Evolutionary conservation across 2,113 vertebrate genomes (phyloP).

Genomic region (Neolamprologus fasciatus): DNA sequence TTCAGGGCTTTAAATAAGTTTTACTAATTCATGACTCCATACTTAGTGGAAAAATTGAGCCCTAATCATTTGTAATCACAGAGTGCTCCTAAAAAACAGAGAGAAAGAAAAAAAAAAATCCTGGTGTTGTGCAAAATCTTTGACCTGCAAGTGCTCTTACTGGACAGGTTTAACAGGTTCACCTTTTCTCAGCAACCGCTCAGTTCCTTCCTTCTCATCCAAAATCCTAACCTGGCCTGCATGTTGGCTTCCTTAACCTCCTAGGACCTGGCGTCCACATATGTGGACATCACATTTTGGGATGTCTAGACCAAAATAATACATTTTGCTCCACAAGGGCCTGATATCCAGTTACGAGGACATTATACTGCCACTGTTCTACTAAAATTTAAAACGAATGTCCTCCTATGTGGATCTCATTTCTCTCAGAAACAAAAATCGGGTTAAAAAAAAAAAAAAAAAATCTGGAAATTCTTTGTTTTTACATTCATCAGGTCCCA

Average conservation of each 20-base stretch:
- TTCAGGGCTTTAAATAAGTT: neutral
- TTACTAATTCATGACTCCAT: neutral
- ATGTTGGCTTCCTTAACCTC: neutral
- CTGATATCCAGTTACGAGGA: too few relatives aligned
- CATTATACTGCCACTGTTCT: too few relatives aligned
- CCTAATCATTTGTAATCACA: neutral
- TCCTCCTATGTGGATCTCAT: too few relatives aligned
- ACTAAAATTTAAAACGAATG: too few relatives aligned
- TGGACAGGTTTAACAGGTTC: constrained; percentile 13
- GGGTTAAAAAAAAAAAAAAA: too few relatives aligned
- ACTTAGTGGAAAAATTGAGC: neutral
- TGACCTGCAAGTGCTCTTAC: neutral
- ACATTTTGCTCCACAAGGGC: too few relatives aligned
- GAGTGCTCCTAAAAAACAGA: neutral
- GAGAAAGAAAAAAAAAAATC: neutral
- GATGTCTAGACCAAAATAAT: too few relatives aligned
- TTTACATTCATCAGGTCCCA: too few relatives aligned
- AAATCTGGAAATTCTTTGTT: too few relatives aligned
- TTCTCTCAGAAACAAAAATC: too few relatives aligned
- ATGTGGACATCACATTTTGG: too few relatives aligned
- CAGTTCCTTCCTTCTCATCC: neutral
- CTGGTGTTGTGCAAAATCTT: neutral
- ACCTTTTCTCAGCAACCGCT: neutral
- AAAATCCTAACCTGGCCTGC: neutral
- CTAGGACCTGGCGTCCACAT: too few relatives aligned